phyloP scores from a whole-genome alignment of 2,888 invertebrate genomes.

The Thera britannica region DNA sequence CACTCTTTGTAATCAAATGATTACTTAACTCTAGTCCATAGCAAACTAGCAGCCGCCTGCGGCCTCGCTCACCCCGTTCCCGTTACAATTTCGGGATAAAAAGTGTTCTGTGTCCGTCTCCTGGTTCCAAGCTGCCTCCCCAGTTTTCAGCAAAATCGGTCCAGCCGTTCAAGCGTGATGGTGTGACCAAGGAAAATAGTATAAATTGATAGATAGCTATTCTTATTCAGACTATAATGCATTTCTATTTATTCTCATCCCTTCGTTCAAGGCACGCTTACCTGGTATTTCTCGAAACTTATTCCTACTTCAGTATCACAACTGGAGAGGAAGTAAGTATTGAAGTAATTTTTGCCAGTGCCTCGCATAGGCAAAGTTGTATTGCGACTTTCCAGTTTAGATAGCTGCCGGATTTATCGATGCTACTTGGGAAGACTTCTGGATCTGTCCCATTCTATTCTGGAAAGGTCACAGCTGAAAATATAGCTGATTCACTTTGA shows the following conservation, averaged over 20 bases:
- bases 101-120: no score
- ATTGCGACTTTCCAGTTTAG: constrained; percentile 43
- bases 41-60: no score
- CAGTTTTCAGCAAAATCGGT: no score
- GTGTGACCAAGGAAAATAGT: no score
- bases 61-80: no score
- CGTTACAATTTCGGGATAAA: no score
- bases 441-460: constrained; percentile 51
- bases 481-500: constrained; percentile 15
- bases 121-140: no score
- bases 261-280: background rate
- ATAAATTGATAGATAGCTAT: no score
- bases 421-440: constrained; percentile 56
- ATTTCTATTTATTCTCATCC: background rate
- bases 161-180: no score
- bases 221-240: no score
- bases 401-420: constrained; percentile 61
- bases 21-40: no score
- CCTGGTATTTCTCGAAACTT: constrained; percentile 6
- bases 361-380: constrained; percentile 37
- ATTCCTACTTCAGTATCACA: constrained; percentile 3
- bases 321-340: constrained; percentile 11
- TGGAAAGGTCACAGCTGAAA: constrained; percentile 16
- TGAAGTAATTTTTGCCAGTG: constrained; percentile 31
- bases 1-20: no score